Conservation (phyloP, 2,888 invertebrate genomes). For the Biston stratarius region DNA sequence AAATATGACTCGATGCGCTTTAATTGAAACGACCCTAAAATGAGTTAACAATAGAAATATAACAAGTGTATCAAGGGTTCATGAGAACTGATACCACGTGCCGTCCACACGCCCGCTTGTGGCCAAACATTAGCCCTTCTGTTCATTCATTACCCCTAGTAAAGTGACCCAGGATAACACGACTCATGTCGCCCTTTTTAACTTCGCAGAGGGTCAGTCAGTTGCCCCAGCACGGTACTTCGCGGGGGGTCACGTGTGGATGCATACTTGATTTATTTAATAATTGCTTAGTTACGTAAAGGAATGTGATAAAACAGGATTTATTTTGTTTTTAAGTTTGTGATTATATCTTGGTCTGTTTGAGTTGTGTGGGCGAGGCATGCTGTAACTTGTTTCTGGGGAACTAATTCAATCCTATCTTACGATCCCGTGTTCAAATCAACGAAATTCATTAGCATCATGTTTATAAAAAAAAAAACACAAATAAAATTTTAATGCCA, state of each 20-base stretch:
- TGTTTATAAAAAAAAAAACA: constrained; percentile 75
- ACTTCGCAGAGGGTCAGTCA: constrained; percentile 67
- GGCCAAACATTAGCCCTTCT: constrained; percentile 69
- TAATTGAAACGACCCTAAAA: constrained; percentile 35
- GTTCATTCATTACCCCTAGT: constrained; percentile 47
- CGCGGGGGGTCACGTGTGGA: constrained; percentile 65
- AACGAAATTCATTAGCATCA: constrained; percentile 75
- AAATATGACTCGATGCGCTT: constrained; percentile 10
- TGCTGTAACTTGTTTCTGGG: constrained; percentile 22
- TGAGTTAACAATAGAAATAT: constrained; percentile 40
- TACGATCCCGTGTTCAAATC: constrained; percentile 58
- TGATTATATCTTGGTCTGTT: background rate
- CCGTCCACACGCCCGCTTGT: constrained; percentile 72
- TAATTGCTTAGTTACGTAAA: constrained; percentile 30
- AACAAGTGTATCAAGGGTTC: constrained; percentile 55
- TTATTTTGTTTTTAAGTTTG: background rate
- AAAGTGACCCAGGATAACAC: constrained; percentile 60
- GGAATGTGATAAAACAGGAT: constrained; percentile 19
- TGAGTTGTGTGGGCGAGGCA: constrained; percentile 15
- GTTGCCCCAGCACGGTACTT: constrained; percentile 61
- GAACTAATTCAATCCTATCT: constrained; percentile 54
- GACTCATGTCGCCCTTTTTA: constrained; percentile 70
- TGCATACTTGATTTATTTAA: constrained; percentile 16
- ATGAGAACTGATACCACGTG: constrained; percentile 74
- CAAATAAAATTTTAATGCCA: constrained; percentile 78